Conservation (phyloP, 2,888 invertebrate species). For the Lutraria lutraria region DNA sequence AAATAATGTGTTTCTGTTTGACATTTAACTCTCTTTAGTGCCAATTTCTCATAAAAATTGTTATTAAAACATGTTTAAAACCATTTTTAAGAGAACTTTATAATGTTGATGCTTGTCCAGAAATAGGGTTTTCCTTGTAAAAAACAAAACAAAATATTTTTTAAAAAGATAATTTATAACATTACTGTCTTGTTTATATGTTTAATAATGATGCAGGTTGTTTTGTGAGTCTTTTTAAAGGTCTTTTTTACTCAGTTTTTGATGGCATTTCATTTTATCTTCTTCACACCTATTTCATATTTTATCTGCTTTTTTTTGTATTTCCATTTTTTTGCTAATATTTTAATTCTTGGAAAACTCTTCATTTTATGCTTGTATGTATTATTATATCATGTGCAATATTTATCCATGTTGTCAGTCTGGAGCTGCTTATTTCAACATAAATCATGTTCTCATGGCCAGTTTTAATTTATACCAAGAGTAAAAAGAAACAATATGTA, state of each 20-base stretch:
- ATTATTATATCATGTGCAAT: slow-evolving; percentile 16
- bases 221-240: neutral
- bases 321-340: neutral
- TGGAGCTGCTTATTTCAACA: neutral
- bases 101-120: too few relatives aligned
- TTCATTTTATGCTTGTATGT: slow-evolving; percentile 9
- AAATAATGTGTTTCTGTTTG: neutral
- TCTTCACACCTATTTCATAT: neutral
- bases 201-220: neutral
- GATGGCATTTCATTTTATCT: neutral
- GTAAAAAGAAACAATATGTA: neutral
- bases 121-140: too few relatives aligned
- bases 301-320: slow-evolving; percentile 17
- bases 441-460: neutral
- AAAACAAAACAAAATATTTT: too few relatives aligned
- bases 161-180: too few relatives aligned
- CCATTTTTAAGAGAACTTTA: too few relatives aligned
- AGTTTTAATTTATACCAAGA: neutral
- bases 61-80: too few relatives aligned
- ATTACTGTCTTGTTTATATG: too few relatives aligned
- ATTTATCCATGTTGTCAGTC: slow-evolving; percentile 6
- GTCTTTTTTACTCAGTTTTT: neutral
- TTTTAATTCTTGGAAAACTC: neutral
- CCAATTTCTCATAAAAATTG: too few relatives aligned
- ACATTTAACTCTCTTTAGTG: neutral